These are phyloP conservation scores for Lasioglossum marginatum DNA, from an alignment of 2,888 invertebrate genomes.

Conservation along the genomic window DNA sequence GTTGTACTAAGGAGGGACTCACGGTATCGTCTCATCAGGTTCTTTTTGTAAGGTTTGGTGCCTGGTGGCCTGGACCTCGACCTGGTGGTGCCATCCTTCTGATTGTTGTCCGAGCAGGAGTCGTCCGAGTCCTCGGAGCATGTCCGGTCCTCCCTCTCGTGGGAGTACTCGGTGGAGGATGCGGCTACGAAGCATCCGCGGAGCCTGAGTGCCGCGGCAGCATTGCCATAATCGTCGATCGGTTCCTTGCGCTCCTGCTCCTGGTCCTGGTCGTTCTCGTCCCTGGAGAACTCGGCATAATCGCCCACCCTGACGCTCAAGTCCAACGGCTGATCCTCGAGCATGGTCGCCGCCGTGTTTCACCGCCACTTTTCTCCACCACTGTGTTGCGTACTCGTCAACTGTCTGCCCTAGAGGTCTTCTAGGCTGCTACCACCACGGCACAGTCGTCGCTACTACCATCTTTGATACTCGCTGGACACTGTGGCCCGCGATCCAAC, in stretches of 20 bases:
- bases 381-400: not conserved
- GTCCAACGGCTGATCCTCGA: slow-evolving; percentile 91
- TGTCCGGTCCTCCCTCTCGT: slow-evolving; percentile 85
- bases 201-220: slow-evolving; percentile 85
- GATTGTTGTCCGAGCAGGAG: slow-evolving; percentile 89
- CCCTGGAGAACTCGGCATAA: slow-evolving; percentile 78
- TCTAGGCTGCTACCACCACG: slow-evolving; percentile 64
- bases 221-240: slow-evolving; percentile 76
- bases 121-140: slow-evolving; percentile 94
- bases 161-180: slow-evolving; percentile 78
- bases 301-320: slow-evolving; percentile 87
- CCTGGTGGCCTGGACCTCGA: slow-evolving; percentile 85
- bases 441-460: slow-evolving; percentile 55
- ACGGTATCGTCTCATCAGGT: slow-evolving; percentile 97
- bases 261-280: slow-evolving; percentile 83
- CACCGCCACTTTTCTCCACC: not conserved
- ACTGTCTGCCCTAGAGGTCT: not conserved
- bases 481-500: slow-evolving; percentile 37
- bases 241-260: slow-evolving; percentile 76
- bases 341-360: slow-evolving; percentile 71
- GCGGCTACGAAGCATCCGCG: slow-evolving; percentile 70
- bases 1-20: slow-evolving; percentile 86
- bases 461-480: slow-evolving; percentile 32
- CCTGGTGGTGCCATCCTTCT: slow-evolving; percentile 85
- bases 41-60: slow-evolving; percentile 93